Conservation (phyloP, 2,113 vertebrate genomes). For the Cinclus cinclus region DNA sequence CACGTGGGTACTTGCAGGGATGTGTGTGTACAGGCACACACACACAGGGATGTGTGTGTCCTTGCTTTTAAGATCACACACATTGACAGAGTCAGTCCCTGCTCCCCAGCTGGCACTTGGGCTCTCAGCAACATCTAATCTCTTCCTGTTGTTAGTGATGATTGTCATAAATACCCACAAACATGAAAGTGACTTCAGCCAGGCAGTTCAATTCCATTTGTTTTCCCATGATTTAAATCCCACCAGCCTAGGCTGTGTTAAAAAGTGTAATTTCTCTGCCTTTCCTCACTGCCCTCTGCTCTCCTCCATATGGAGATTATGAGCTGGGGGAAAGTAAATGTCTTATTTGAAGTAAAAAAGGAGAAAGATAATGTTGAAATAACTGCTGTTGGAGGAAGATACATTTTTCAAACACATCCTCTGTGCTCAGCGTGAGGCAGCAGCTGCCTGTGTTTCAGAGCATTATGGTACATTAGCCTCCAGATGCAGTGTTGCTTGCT, state of each 20-base stretch:
- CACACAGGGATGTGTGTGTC: not conserved
- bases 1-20: not conserved
- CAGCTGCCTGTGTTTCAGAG: constrained; percentile 12
- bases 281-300: not conserved
- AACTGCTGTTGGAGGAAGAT: constrained; percentile 46
- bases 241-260: not conserved
- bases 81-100: not conserved
- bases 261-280: constrained; percentile 38
- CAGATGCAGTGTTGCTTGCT: not conserved
- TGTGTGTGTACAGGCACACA: not conserved
- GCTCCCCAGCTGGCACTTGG: not conserved
- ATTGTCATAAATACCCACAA: constrained; percentile 19
- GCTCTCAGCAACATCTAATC: not conserved
- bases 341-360: constrained; percentile 30
- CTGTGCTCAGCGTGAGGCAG: not conserved
- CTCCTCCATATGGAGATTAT: constrained; percentile 18
- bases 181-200: constrained; percentile 1
- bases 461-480: constrained; percentile 44
- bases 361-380: constrained; percentile 55
- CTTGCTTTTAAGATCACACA: not conserved
- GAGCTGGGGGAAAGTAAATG: constrained; percentile 34
- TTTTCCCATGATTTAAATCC: constrained; percentile 55
- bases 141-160: constrained; percentile 16
- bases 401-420: not conserved
- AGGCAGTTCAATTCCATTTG: constrained; percentile 35